Base-by-base conservation (phyloP, 2,888 invertebrate genomes). In the Drosophila birchii region DNA sequence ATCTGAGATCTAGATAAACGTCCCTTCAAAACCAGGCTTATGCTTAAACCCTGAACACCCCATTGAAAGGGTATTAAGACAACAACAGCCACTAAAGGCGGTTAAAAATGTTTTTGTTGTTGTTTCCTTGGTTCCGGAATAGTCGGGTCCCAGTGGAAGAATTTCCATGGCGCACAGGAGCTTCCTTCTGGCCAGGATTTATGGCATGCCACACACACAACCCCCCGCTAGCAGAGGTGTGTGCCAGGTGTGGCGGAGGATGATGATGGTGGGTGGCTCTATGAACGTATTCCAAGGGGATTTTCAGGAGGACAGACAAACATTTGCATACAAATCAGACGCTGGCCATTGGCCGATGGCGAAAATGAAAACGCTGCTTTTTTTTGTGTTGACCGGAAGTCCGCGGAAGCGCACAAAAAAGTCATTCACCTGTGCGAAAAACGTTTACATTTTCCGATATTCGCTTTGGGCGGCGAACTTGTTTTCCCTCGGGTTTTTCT, bases 371-470 rank as follows among this genome's bases (percentile, higher is more conserved):
- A 90, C 76, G 76, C 54, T 59, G n/a, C n/a, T 55, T 81, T 41
- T 41, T 45, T 45, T 83, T 26, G 26, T 26, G 26, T 91, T 91
- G 92, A 90, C 92, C 91, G 91, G 92, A 91, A 91, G 88, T 71
- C 85, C 77, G 76, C 75, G 89, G 81, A 90, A 89, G 84, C 79
- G 80, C 82, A 84, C 80, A 76, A 81, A 89, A 81, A 83, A 91
- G 92, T 92, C 91, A 91, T 91, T 92, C 91, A 91, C 91, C 91
- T 88, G 90, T 79, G 79, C 57, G 26, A 76, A 81, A 81, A 87
- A 63, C 76, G 69, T 56, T 76, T 75, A 68, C 76, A 79, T 80
- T 78, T 86, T 63, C 67, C 66, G 75, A 84, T 74, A 74, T 72
- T 29, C 61, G 41, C 47, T 23, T 72, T 72, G 60, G 39, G 38